phyloP scores from a whole-genome alignment of 2,888 invertebrate genomes.

The Eurois occulta region DNA sequence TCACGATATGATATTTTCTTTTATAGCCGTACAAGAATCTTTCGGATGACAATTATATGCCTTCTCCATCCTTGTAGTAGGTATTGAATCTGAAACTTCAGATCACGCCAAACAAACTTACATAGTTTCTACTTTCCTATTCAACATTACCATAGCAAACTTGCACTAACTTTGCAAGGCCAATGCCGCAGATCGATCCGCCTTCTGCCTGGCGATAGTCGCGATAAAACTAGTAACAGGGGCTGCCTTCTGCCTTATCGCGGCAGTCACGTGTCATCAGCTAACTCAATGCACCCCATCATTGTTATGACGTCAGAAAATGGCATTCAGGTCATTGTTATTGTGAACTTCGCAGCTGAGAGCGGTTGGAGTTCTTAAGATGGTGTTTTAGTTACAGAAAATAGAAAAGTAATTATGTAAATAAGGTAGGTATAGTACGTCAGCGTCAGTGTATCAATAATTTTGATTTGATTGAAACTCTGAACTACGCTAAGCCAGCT shows the following conservation, averaged over 20 bases:
- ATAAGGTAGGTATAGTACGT: background rate
- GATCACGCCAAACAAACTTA: background rate
- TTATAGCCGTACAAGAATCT: background rate
- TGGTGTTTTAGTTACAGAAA: background rate
- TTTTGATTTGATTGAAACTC: background rate
- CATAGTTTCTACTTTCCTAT: constrained; percentile 13
- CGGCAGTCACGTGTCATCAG: constrained; percentile 68
- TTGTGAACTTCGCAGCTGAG: constrained; percentile 45
- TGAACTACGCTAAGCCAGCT: background rate
- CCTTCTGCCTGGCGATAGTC: constrained; percentile 47
- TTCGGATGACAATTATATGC: background rate
- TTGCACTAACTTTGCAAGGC: constrained; percentile 64
- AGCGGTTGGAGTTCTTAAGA: background rate
- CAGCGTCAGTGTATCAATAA: too few relatives aligned
- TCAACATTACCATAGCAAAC: constrained; percentile 29
- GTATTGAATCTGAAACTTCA: background rate
- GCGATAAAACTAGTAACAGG: constrained; percentile 63
- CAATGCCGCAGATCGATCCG: constrained; percentile 66
- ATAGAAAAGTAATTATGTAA: background rate
- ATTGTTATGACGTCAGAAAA: constrained; percentile 50
- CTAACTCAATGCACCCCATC: constrained; percentile 53
- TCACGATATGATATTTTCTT: background rate
- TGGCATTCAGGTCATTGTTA: constrained; percentile 52
- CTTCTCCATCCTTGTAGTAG: background rate
- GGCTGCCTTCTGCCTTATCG: constrained; percentile 66